Conservation (phyloP, 2,888 invertebrate species). For the Portevinia maculata region DNA sequence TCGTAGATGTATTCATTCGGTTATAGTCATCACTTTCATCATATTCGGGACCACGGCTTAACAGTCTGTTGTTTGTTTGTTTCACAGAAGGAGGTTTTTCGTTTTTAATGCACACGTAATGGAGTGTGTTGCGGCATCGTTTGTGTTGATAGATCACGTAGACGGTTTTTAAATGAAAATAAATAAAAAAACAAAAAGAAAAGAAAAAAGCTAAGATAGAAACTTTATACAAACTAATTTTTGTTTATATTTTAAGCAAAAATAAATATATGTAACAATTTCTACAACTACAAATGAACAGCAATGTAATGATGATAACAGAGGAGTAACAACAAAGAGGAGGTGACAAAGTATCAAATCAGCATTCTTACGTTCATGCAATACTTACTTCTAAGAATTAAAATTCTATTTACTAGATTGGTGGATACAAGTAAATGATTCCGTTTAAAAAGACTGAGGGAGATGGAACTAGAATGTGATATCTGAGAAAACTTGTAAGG, state of each 20-base stretch:
- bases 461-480: too few relatives aligned
- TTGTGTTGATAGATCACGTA: slow-evolving; percentile 30
- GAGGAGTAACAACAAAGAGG: neutral
- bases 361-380: slow-evolving; percentile 17
- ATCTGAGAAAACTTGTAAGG: too few relatives aligned
- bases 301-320: slow-evolving; percentile 1
- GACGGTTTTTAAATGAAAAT: slow-evolving; percentile 61
- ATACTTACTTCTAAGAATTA: slow-evolving; percentile 15
- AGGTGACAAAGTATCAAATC: too few relatives aligned
- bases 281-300: slow-evolving; percentile 29
- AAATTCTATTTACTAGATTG: too few relatives aligned
- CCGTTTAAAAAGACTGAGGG: slow-evolving; percentile 1
- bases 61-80: slow-evolving; percentile 52
- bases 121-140: slow-evolving; percentile 46
- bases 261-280: slow-evolving; percentile 11
- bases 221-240: slow-evolving; percentile 58
- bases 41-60: slow-evolving; percentile 63
- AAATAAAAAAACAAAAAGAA: slow-evolving; percentile 61
- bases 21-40: slow-evolving; percentile 65
- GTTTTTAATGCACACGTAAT: slow-evolving; percentile 59
- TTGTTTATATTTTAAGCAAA: slow-evolving; percentile 25
- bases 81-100: too few relatives aligned
- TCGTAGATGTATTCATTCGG: slow-evolving; percentile 60
- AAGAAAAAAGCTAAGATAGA: slow-evolving; percentile 65
- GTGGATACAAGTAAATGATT: neutral